Conservation (phyloP, 1,140 invertebrate genomes). For the Propsilocerus akamusi region DNA sequence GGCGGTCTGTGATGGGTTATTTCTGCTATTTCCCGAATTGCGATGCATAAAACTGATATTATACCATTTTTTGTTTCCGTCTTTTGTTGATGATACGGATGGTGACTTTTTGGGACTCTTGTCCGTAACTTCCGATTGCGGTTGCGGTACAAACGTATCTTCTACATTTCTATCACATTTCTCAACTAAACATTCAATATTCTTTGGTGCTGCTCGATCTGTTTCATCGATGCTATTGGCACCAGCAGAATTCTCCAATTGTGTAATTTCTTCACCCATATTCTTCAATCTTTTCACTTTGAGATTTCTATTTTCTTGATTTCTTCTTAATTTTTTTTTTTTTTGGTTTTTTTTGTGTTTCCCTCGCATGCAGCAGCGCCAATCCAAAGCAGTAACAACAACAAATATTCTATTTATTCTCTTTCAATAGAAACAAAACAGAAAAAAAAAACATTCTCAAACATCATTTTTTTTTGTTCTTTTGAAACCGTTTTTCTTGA, state of each 20-base stretch:
- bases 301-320: too few species aligned
- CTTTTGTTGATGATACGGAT: neutral
- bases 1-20: too few species aligned
- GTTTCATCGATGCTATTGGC: neutral
- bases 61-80: neutral
- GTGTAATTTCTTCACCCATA: slow-evolving; percentile 3
- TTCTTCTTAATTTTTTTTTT: neutral
- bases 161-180: neutral
- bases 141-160: neutral
- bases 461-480: too few species aligned
- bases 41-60: neutral
- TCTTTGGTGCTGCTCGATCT: neutral
- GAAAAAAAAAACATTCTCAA: too few species aligned
- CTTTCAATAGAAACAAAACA: too few species aligned
- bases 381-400: too few species aligned
- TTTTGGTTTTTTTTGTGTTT: too few species aligned
- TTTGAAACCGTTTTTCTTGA: too few species aligned
- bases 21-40: neutral
- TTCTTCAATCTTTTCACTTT: neutral
- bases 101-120: neutral
- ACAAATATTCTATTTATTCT: too few species aligned
- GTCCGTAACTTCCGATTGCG: neutral
- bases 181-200: neutral
- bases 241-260: neutral
- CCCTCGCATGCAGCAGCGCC: too few species aligned